Evolutionary conservation across 2,797 vertebrate species (phyloP).

Genomic region (Argya squamiceps): DNA sequence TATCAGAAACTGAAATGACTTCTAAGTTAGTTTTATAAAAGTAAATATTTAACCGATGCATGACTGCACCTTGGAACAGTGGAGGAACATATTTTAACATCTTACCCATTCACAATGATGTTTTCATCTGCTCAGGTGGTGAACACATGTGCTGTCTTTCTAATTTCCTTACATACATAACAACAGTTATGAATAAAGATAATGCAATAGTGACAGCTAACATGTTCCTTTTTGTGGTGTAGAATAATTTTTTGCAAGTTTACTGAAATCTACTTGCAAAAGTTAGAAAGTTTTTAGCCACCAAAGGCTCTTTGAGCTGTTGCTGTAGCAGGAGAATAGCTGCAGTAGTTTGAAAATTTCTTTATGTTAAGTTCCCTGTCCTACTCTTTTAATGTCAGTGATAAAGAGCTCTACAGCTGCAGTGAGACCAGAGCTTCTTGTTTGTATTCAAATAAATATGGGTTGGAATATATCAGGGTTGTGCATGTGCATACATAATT

Average conservation of each 20-base stretch:
- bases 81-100: slow-evolving; percentile 19
- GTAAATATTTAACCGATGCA: slow-evolving; percentile 56
- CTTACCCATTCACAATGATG: background rate
- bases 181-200: slow-evolving; percentile 30
- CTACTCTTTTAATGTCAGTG: background rate
- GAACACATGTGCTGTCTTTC: slow-evolving; percentile 53
- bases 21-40: slow-evolving; percentile 5
- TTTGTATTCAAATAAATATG: background rate
- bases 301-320: background rate
- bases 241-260: background rate
- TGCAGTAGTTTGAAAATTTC: background rate
- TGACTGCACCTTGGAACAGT: background rate
- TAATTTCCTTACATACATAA: slow-evolving; percentile 38
- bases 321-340: background rate
- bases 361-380: background rate
- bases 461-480: background rate
- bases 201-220: slow-evolving; percentile 10
- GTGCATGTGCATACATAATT: background rate
- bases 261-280: background rate
- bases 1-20: slow-evolving; percentile 4
- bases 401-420: background rate
- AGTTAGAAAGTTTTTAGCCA: background rate
- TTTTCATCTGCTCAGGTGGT: slow-evolving; percentile 55
- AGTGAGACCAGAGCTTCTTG: background rate
- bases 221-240: background rate